Evolutionary conservation across 2,888 invertebrate species (phyloP), one percentile per base, ranked within the genome.

Genomic region (Tetragonisca angustula): DNA sequence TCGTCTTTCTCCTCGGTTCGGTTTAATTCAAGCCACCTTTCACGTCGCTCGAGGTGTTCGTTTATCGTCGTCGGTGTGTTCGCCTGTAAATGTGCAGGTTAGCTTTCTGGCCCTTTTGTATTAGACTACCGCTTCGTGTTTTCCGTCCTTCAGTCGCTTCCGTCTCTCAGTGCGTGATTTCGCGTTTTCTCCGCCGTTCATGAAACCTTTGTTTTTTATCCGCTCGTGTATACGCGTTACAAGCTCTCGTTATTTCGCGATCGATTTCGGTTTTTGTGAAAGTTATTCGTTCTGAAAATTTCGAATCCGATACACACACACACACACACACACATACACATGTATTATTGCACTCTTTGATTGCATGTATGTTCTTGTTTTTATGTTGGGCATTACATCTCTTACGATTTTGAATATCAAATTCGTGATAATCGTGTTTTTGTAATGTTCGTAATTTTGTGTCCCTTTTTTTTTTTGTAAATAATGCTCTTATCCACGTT

Each of bases 81-180:
- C n/a, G 56, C 56, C n/a, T 59, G 52, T 84, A 69, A 67, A 68
- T 50, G 74, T 79, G 76, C 90, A 91, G 90, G 90, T 91, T 91
- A 91, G 86, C 82, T 90, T 73, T 54, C 70, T 75, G 64, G 72
- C 19, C 79, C 43, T 43, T 78, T 67, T 85, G 76, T 86, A 84
- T 86, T 85, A 9, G 43, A 43, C 43, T 11, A 43, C 43, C 11
- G 43, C 43, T 43, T 43, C 43, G 43, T 43, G 9, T 43, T 71
- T 70, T 76, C 76, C 76, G n/a, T 43, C 65, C 43, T 4, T 32
- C 59, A 56, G 62, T 76, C 50, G 32, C 59, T 32, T 56, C 62
- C 79, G 76, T 79, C 56, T 73, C 61, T 69, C 43, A 43, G 36
- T 73, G 61, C 69, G 64, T 73, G 80, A 83, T 81, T 80, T 77